Base-by-base conservation (phyloP, 2,888 invertebrate genomes). In the Agriotes lineatus region DNA sequence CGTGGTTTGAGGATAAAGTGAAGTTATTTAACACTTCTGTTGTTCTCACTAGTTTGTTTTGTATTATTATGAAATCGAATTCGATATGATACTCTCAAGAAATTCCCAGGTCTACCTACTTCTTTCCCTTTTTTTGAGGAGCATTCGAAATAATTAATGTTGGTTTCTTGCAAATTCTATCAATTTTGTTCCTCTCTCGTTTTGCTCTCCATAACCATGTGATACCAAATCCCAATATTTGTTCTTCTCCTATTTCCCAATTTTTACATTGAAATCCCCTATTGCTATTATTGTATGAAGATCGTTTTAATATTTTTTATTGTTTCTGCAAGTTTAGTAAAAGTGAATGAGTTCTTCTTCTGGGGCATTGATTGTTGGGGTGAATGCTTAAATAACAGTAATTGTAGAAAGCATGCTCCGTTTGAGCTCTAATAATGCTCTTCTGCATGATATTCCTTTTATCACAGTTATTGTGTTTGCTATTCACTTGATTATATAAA, bases 11-110 rank as follows among this genome's bases (percentile, higher is more conserved):
- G 3, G 37, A 37, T 6, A n/a, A 37, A 9, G 2, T 37, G 10
- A 37, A 37, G 9, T n/a, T 37, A n/a, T 37, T 37, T 37, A 37
- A n/a, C n/a, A 37, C 37, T 37, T 37, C 37, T 37, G 37, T 37
- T n/a, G 37, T 37, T 37, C n/a, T 37, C 5, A 37, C 37, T 37
- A 37, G 9, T 37, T 37, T 37, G 37, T 37, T 37, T 6, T 37
- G 5, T 6, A 37, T 37, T n/a, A 37, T n/a, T 37, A 7, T 37
- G 10, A 37, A n/a, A n/a, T n/a, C 37, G 10, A 37, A 9, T n/a
- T 37, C 12, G 37, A n/a, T n/a, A n/a, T n/a, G n/a, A n/a, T n/a
- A n/a, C n/a, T n/a, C n/a, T n/a, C n/a, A n/a, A n/a, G n/a, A n/a
- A n/a, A n/a, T n/a, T n/a, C n/a, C 37, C 37, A 37, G 9, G 37